These are phyloP conservation scores for Lytechinus variegatus DNA, from an alignment of 35 echinoderm and acorn worm species.

Conservation along the genomic window DNA sequence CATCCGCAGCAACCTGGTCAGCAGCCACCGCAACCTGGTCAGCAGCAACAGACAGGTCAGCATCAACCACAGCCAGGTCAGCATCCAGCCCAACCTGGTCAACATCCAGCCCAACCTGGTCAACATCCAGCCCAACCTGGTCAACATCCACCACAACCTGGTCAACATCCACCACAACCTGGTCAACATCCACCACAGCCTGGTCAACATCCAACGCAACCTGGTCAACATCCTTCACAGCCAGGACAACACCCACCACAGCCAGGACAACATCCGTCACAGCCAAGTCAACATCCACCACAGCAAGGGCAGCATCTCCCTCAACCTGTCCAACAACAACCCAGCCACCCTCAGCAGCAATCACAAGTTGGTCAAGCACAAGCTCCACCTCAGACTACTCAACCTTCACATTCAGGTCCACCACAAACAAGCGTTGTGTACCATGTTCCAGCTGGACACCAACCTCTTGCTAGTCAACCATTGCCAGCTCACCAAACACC, in stretches of 20 bases:
- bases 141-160: constrained; percentile 32
- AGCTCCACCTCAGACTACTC: neutral
- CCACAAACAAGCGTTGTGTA: neutral
- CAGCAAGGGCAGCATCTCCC: constrained; percentile 30
- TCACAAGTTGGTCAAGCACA: too few relatives aligned
- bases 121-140: neutral
- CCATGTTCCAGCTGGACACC: neutral
- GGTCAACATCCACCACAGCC: constrained; percentile 30
- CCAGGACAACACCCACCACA: neutral
- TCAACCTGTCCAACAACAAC: constrained; percentile 14
- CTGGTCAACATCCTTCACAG: neutral
- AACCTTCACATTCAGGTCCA: neutral
- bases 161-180: neutral
- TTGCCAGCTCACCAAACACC: constrained; percentile 33
- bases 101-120: constrained; percentile 25
- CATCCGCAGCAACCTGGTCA: neutral
- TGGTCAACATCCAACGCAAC: constrained; percentile 6
- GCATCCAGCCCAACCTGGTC: neutral
- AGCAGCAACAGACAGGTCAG: neutral
- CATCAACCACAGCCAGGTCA: neutral
- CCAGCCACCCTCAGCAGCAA: too few relatives aligned
- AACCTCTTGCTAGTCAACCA: neutral
- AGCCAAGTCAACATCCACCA: neutral
- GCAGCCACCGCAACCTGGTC: neutral
- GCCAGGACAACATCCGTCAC: neutral